These are phyloP conservation scores for Polydrusus tereticollis DNA, from an alignment of 2,888 invertebrate genomes.

Conservation along the genomic window DNA sequence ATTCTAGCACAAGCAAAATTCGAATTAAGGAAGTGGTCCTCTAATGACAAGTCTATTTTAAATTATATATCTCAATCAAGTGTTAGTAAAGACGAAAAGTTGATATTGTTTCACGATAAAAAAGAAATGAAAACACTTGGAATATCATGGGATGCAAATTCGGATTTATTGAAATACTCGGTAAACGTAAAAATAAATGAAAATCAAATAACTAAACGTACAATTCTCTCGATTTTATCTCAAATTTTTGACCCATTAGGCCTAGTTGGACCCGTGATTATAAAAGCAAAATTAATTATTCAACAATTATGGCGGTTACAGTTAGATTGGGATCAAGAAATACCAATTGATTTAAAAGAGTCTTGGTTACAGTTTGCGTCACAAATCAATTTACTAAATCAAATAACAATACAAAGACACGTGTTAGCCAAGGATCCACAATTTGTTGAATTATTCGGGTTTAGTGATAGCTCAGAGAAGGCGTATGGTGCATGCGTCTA, in stretches of 20 bases:
- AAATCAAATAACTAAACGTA: slow-evolving; percentile 6
- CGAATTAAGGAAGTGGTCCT: slow-evolving; percentile 42
- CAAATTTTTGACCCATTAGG: slow-evolving; percentile 27
- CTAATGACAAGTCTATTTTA: slow-evolving; percentile 36
- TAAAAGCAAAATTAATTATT: slow-evolving; percentile 19
- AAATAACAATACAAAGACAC: slow-evolving; percentile 2
- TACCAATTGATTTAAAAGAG: slow-evolving; percentile 3
- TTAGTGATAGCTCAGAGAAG: slow-evolving; percentile 50
- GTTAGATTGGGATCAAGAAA: slow-evolving; percentile 15
- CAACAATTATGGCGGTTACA: slow-evolving; percentile 14
- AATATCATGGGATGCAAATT: slow-evolving; percentile 12
- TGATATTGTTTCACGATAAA: slow-evolving; percentile 20
- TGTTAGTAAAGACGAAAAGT: slow-evolving; percentile 11
- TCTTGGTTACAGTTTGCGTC: slow-evolving; percentile 8
- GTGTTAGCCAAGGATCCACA: not conserved
- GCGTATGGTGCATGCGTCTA: slow-evolving; percentile 55
- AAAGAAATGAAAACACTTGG: slow-evolving; percentile 33
- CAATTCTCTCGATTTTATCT: not conserved
- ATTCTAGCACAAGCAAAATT: slow-evolving; percentile 31
- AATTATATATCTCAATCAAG: not conserved
- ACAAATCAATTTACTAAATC: slow-evolving; percentile 8
- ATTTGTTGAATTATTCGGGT: slow-evolving; percentile 48
- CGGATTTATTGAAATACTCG: not conserved
- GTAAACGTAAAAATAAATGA: not conserved
- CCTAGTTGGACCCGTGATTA: slow-evolving; percentile 13